Evolutionary conservation across 1,140 invertebrate genomes (phyloP).

Genomic region (fruit fly (Drosophila melanogaster)): DNA sequence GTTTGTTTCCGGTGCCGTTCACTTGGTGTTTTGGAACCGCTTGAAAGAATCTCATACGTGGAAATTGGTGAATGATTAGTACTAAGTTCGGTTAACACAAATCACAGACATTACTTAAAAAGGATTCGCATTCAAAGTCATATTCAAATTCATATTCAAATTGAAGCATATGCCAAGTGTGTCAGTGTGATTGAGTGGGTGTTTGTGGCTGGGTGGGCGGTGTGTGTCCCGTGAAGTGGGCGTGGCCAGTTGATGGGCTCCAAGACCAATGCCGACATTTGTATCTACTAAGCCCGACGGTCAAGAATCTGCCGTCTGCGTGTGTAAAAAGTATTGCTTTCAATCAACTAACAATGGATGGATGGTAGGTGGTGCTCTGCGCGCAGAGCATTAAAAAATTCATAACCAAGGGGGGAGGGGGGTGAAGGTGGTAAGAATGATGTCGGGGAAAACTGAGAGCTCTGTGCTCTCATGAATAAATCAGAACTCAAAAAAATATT

Average conservation of each 20-base stretch:
- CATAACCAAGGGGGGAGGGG: constrained; percentile 34
- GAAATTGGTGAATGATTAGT: constrained; percentile 51
- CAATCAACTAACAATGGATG: constrained; percentile 54
- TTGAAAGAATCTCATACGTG: constrained; percentile 51
- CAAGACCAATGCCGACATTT: constrained; percentile 16
- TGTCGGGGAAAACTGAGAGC: constrained; percentile 10
- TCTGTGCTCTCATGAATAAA: constrained; percentile 67
- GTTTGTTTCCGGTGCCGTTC: constrained; percentile 25
- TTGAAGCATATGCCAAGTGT: constrained; percentile 67
- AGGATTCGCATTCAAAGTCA: constrained; percentile 52
- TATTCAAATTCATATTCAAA: constrained; percentile 60
- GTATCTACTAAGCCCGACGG: constrained; percentile 23
- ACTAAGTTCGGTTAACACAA: constrained; percentile 52
- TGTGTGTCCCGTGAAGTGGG: constrained; percentile 10
- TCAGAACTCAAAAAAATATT: constrained; percentile 53
- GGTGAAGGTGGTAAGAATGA: background rate
- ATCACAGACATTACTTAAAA: constrained; percentile 62
- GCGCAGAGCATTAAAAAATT: constrained; percentile 59
- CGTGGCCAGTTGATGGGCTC: constrained; percentile 20
- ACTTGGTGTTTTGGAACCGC: constrained; percentile 23
- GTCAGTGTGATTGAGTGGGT: constrained; percentile 4
- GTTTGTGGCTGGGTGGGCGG: constrained; percentile 1
- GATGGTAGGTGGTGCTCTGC: constrained; percentile 3
- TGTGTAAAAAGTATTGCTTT: constrained; percentile 35
- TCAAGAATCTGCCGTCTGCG: constrained; percentile 6